Conservation (phyloP, 2,888 invertebrate species). For the Rhagonycha fulva region DNA sequence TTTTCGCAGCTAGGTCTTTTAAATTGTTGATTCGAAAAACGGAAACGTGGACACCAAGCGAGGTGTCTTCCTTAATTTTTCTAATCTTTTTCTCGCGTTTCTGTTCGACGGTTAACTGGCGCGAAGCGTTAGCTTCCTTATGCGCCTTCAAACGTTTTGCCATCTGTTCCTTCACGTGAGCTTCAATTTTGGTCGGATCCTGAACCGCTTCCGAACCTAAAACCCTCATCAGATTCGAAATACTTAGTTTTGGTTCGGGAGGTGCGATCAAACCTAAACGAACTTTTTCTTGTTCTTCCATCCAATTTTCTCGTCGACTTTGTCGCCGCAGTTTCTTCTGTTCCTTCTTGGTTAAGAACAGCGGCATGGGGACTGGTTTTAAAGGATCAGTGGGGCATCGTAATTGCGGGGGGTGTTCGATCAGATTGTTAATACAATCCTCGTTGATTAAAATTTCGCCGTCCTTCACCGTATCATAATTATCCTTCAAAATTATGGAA, state of each 20-base stretch:
- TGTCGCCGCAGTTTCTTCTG: constrained; percentile 94
- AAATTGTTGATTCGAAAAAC: constrained; percentile 91
- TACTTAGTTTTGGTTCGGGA: constrained; percentile 92
- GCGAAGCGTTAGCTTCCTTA: constrained; percentile 91
- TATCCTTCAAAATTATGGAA: constrained; percentile 74
- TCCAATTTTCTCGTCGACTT: constrained; percentile 94
- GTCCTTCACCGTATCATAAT: constrained; percentile 60
- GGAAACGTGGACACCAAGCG: constrained; percentile 85
- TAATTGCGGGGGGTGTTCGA: constrained; percentile 97
- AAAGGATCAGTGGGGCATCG: constrained; percentile 87
- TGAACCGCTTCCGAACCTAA: constrained; percentile 97
- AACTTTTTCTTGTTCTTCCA: constrained; percentile 98
- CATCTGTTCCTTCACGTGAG: constrained; percentile 97
- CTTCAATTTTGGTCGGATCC: constrained; percentile 98
- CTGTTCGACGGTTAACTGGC: constrained; percentile 92
- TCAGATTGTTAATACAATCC: constrained; percentile 86
- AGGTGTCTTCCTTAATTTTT: constrained; percentile 76
- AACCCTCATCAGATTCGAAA: constrained; percentile 98
- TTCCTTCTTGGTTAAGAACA: constrained; percentile 95
- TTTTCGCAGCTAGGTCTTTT: constrained; percentile 86
- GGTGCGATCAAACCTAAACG: constrained; percentile 92
- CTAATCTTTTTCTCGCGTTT: constrained; percentile 86
- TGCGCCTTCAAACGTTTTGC: constrained; percentile 94
- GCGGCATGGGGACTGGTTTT: constrained; percentile 86
- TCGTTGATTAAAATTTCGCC: constrained; percentile 64